Base-by-base conservation (phyloP, 2,113 vertebrate genomes). In the Myotis brandtii region DNA sequence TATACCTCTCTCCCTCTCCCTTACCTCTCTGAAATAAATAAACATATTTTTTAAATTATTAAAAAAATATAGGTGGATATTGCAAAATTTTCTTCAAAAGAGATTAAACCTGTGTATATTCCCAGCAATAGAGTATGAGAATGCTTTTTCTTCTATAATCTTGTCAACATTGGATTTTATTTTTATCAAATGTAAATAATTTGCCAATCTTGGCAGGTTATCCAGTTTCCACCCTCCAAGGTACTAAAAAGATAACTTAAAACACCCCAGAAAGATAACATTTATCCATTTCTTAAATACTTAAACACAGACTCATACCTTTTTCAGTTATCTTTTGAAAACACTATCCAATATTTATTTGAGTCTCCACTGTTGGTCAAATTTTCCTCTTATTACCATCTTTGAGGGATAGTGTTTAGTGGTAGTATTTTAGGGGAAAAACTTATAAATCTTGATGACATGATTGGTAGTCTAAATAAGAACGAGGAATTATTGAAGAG, bases 401-500 rank as follows among this genome's bases (percentile, higher is more conserved):
- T 90, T 91, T 95, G 80, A 89, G 37, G 8, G 40, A 92, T 89
- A 70, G 30, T 40, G 9, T 93, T 67, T 79, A n/a, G 37, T 70
- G 52, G 72, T 66, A 16, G 37, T n/a, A 52, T 72, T 82, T 96
- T 82, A n/a, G 25, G 48, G 62, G 86, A 16, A 72, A 73, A 62
- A 34, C 14, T 37, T 73, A 83, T 16, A 79, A 73, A 90, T 92
- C 75, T 92, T 67, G 46, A 64, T 72, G 56, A 82, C 46, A 76
- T 86, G 54, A 92, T 46, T 84, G 40, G 32, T 90, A 95, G 64
- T 62, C 94, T 92, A 48, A 82, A 86, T 83, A 54, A 48, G 40
- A 48, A 52, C 64, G 64, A 96, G n/a, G 59, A 92, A 56, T 96
- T 90, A 76, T 25, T 88, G 34, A 82, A 94, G 25, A 94, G 17